Evolutionary conservation across 2,888 invertebrate genomes (phyloP), one percentile per base, ranked within the genome.

Genomic region (Drosophila subsilvestris): DNA sequence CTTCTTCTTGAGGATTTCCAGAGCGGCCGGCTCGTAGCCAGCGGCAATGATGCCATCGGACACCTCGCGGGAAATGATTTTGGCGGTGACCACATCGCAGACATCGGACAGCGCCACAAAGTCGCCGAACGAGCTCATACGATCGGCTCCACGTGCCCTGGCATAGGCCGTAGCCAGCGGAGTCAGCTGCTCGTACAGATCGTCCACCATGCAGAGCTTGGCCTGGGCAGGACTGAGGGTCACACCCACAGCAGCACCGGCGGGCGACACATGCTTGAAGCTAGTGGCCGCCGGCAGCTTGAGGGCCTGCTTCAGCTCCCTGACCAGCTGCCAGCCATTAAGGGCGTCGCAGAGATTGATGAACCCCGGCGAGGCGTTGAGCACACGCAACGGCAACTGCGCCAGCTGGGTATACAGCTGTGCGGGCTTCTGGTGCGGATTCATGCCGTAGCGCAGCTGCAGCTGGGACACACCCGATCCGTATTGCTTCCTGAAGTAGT

Each of bases 71-170:
- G 97, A 96, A 69, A 99, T 98, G 62, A 99, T 96, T 90, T 94
- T 95, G 0, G 99, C 99, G 0, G 99, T 99, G 70, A 95, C 90
- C 54, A 94, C 94, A 92, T 99, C 99, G 90, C 99, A 99, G 0
- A 93, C 92, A 91, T 98, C 98, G 0, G 98, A 99, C 0, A 99
- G 92, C 0, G 98, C 98, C 42, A 99, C 95, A 92, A 99, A 99
- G 93, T 99, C 99, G 0, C 99, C 99, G 92, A 99, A 99, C 0
- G 99, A 99, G 9, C 98, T 99, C 99, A 99, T 99, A 59, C 99
- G 94, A 93, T 99, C 99, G 17, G 99, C 98, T 55, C 99, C 99
- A 90, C 99, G 94, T 0, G 99, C 99, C 65, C 99, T 94, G 0
- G 98, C 99, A 92, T 99, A 99, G 0, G 99, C 99, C 17, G 94